phyloP scores from a whole-genome alignment of 2,113 vertebrate species.

The Excalfactoria chinensis region DNA sequence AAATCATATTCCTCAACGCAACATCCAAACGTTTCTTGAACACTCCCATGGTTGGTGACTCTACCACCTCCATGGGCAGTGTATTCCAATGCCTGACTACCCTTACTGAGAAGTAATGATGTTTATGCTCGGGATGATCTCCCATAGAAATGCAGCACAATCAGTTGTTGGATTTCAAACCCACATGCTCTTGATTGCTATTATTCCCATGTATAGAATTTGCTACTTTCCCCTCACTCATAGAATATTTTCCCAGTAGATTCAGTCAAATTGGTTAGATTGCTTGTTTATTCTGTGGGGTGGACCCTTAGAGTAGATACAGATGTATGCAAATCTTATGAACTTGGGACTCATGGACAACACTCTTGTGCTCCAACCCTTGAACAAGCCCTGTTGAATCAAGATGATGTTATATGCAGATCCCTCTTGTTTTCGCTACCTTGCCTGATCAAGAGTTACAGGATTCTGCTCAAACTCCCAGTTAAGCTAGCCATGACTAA shows the following conservation, averaged over 20 bases:
- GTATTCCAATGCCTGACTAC: too few species aligned
- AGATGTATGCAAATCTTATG: accelerated
- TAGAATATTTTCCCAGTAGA: not conserved
- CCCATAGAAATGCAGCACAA: not conserved
- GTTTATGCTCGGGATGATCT: not conserved
- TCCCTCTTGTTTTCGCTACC: not conserved
- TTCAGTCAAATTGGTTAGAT: not conserved
- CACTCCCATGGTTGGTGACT: too few species aligned
- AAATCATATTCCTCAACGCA: too few species aligned
- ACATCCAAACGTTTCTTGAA: too few species aligned
- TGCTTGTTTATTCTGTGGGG: too few species aligned
- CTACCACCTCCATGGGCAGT: too few species aligned
- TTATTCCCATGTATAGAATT: not conserved
- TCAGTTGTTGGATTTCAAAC: not conserved
- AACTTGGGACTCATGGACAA: not conserved
- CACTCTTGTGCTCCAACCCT: not conserved
- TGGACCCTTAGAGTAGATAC: not conserved
- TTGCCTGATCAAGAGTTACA: not conserved
- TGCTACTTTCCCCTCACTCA: not conserved
- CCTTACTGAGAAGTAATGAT: too few species aligned
- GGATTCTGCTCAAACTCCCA: not conserved
- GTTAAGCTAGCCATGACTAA: not conserved
- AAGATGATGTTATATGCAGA: not conserved
- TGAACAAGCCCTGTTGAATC: not conserved
- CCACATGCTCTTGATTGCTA: not conserved